Percentiles rank a stretch among this genome's conserved stretches.
phyloP scores from a whole-genome alignment of 2,888 invertebrate genomes.

The Pheosia gnoma region DNA sequence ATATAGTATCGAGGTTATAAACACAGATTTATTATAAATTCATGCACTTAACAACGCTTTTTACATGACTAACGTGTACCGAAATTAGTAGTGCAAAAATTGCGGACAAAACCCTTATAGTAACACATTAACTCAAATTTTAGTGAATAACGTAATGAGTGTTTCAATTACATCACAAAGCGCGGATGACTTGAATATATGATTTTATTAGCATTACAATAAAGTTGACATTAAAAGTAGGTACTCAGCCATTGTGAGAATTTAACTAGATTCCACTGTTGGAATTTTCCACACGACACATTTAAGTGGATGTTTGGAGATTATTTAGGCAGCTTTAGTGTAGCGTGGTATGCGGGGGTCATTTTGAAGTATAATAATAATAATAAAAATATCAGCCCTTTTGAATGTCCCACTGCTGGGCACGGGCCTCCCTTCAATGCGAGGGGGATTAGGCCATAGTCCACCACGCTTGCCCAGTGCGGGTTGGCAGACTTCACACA shows the following conservation, averaged over 20 bases:
- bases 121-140: conserved; percentile 29
- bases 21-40: no score
- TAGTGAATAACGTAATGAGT: conserved; percentile 29
- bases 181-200: conserved; percentile 22
- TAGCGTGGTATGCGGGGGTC: neutral
- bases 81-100: conserved; percentile 7
- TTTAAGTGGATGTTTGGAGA: neutral
- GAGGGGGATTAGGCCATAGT: no score
- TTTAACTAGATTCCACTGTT: neutral
- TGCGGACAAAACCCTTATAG: conserved; percentile 19
- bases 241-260: conserved; percentile 14
- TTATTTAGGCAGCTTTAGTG: neutral
- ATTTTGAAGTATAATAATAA: neutral
- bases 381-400: no score
- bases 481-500: no score
- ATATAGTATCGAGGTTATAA: no score
- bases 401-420: no score
- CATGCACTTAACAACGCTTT: no score
- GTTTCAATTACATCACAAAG: conserved; percentile 28
- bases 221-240: conserved; percentile 26
- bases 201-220: conserved; percentile 31
- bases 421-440: no score
- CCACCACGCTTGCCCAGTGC: no score
- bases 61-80: no score
- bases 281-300: neutral